Evolutionary conservation across 2,888 invertebrate genomes (phyloP), one percentile per base, ranked within the genome.

Genomic region (Nemapogon koenigi): DNA sequence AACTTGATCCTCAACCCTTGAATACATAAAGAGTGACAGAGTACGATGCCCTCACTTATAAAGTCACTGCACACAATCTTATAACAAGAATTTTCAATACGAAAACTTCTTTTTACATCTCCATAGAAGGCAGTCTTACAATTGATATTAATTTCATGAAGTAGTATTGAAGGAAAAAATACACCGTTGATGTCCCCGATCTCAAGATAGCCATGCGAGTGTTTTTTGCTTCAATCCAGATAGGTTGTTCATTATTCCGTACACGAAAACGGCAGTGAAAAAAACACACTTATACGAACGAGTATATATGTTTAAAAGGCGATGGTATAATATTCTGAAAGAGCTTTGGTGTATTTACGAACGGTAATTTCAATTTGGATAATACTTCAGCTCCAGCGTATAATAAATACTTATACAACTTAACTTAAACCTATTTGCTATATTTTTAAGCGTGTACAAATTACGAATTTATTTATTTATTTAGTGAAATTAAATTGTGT

Each of bases 91-190:
- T 35, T 38, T 41, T 38, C 37, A 43, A 39, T 43, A 31, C 29
- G 37, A 41, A 16, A 27, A 25, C 29, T 27, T 40, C 41, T 31
- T 46, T 50, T 56, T 54, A 52, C 49, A 41, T 37, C 39, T 41
- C 53, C 53, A 42, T 52, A 55, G 50, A 62, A 52, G 63, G 55
- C 50, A 50, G 49, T 40, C 43, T 49, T 52, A 52, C 63, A 64
- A 67, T 68, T 68, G 66, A 64, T 69, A 69, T 66, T 68, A 68
- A 69, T 70, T 69, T 69, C 64, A 62, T 59, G 62, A 62, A 55
- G 53, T 51, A 50, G 56, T 55, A 59, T 58, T 57, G 52, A 43
- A 35, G 49, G 52, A 63, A 65, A 66, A 68, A 65, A 32, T 32
- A 16, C 19, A 19, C 11, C 28, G 28, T 11, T 4, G 28, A 11